Evolutionary conservation across 2,888 invertebrate species (phyloP).

Genomic region (Papilio gigon): DNA sequence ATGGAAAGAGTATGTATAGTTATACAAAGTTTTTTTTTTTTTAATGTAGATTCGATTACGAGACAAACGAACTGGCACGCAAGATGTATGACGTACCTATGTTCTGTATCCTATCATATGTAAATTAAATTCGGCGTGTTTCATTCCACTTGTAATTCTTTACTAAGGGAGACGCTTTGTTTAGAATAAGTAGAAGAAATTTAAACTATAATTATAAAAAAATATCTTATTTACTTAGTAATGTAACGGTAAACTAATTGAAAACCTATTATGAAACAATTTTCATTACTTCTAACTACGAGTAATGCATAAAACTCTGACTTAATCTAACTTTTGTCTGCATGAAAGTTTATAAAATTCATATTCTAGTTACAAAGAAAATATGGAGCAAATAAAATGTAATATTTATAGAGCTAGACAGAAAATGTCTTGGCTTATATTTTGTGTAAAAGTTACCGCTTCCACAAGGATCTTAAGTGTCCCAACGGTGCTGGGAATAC

Average conservation of each 20-base stretch:
- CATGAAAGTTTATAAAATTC: background rate
- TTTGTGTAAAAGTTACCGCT: slow-evolving; percentile 18
- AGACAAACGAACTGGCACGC: background rate
- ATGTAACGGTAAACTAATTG: background rate
- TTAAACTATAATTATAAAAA: background rate
- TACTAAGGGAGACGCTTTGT: background rate
- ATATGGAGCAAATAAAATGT: slow-evolving; percentile 2
- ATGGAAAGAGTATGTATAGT: slow-evolving; percentile 95
- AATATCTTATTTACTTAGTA: background rate
- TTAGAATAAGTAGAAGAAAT: background rate
- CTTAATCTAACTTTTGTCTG: no score
- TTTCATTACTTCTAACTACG: background rate
- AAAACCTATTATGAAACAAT: background rate
- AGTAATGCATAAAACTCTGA: background rate
- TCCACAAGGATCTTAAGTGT: slow-evolving; percentile 18
- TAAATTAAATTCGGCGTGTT: background rate
- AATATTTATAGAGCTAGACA: background rate
- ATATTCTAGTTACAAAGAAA: background rate
- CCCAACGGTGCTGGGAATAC: background rate
- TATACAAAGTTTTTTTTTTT: background rate
- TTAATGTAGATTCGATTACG: background rate
- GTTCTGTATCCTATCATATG: background rate
- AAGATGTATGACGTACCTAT: background rate
- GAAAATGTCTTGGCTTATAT: slow-evolving; percentile 3
- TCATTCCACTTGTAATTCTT: background rate